These are phyloP conservation scores for Cisticola juncidis DNA, from an alignment of 2,113 vertebrate genomes.

Conservation along the genomic window DNA sequence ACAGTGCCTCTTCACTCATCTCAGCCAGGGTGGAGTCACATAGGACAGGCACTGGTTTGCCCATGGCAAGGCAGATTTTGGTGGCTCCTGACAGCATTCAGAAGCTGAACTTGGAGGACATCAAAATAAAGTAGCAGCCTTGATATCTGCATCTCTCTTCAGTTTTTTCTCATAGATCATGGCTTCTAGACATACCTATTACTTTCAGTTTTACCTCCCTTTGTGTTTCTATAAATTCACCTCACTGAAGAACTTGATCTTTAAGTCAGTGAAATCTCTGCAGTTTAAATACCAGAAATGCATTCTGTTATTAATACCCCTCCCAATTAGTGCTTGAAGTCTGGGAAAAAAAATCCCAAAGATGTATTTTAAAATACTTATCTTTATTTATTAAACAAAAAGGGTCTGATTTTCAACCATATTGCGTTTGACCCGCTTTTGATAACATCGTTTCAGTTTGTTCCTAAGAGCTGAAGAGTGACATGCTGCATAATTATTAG, in stretches of 20 bases:
- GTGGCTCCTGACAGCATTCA: neutral
- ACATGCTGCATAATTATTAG: neutral
- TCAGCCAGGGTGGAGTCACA: neutral
- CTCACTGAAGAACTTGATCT: neutral
- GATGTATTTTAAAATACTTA: neutral
- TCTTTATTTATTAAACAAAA: neutral
- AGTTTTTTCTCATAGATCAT: neutral
- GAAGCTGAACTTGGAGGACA: neutral
- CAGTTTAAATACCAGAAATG: neutral
- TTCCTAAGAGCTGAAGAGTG: neutral
- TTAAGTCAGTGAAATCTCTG: neutral
- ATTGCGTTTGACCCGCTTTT: neutral
- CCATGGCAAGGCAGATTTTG: neutral
- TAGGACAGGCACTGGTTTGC: neutral
- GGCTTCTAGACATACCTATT: neutral
- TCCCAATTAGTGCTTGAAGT: neutral
- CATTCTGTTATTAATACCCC: neutral
- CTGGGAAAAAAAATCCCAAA: neutral
- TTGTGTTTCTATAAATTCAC: neutral
- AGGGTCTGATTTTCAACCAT: neutral
- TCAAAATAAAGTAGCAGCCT: neutral
- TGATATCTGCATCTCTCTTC: neutral
- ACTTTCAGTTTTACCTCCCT: neutral
- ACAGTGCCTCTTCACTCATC: neutral
- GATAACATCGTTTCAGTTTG: neutral